Evolutionary conservation across 2,888 invertebrate species (phyloP), one percentile per base, ranked within the genome.

Genomic region (Noctuana brunneofusca): DNA sequence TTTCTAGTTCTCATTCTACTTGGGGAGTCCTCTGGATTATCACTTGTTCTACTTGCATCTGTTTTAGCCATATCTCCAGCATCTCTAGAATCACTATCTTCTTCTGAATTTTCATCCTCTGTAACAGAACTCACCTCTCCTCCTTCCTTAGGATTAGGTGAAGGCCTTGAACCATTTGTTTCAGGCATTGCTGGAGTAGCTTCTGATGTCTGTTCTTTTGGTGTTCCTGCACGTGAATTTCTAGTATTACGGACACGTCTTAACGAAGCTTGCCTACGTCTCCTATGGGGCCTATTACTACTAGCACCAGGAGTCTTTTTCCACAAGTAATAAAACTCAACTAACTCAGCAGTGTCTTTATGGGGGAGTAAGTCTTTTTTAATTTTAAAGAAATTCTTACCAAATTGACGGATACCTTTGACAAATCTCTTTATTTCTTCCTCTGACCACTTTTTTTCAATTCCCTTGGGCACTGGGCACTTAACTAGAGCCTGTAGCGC

Each of bases 291-390:
- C 72, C 99, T 94, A 86, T 98, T 98, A 83, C 97, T 98, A 85
- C 97, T 97, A 67, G 99, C 99, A 76, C 98, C 98, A 18, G 99
- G 98, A 41, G 99, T 98, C 92, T 99, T 99, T 93, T 99, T 99
- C 99, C 99, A 99, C 80, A 98, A 93, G 92, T 99, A 99, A 91
- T 99, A 99, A 92, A 97, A 99, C 86, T 99, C 98, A 59, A 99
- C 98, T 79, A 99, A 92, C 84, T 99, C 99, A 62, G 98, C 96
- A 77, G 99, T 98, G 81, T 99, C 98, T 93, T 98, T 98, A 84
- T 98, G 97, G 62, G 99, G 98, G 73, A 99, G 92, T 72, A 99
- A 93, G 89, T 99, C 99, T 87, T 98, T 98, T 75, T 96, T 94
- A 78, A 99, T 99, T 79, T 98, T 96, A 90, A 98, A 98, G 92